Conservation (phyloP, 2,888 invertebrate genomes). For the Pseudococcus viburni region DNA sequence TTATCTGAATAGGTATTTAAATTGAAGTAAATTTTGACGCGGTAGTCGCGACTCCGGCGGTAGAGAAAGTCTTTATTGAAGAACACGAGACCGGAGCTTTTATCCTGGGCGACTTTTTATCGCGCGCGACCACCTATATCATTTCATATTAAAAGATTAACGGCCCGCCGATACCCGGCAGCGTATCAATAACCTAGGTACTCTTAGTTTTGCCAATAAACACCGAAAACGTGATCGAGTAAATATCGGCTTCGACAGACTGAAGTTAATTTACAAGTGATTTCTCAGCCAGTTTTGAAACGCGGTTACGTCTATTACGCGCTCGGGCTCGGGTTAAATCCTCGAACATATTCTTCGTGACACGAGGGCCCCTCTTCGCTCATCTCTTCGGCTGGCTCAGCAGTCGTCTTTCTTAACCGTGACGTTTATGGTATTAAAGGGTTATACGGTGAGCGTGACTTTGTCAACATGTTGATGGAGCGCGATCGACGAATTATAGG, state of each 20-base stretch:
- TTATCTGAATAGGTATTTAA: not conserved
- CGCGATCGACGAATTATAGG: conserved; percentile 1
- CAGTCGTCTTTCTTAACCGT: not conserved
- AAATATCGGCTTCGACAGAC: conserved; percentile 54
- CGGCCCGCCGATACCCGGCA: conserved; percentile 39
- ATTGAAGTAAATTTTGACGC: conserved; percentile 40
- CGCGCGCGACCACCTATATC: conserved; percentile 18
- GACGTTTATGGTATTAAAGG: conserved; percentile 15
- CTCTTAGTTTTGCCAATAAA: conserved; percentile 51
- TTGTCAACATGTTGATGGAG: conserved; percentile 40
- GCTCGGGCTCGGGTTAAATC: not conserved
- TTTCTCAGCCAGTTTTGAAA: conserved; percentile 55
- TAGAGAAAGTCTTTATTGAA: conserved; percentile 40
- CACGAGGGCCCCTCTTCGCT: not conserved
- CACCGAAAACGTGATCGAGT: conserved; percentile 64
- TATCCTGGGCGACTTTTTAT: not conserved
- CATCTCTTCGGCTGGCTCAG: not conserved
- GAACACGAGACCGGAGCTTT: conserved; percentile 28
- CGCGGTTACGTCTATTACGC: conserved; percentile 50
- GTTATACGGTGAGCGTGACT: conserved; percentile 32
- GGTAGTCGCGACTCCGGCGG: conserved; percentile 40
- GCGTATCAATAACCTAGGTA: conserved; percentile 36
- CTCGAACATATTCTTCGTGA: conserved; percentile 53
- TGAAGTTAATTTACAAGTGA: conserved; percentile 63
- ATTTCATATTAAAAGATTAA: conserved; percentile 47